These are phyloP conservation scores for Hofmannophila pseudospretella DNA, from an alignment of 2,888 invertebrate genomes.

Conservation along the genomic window DNA sequence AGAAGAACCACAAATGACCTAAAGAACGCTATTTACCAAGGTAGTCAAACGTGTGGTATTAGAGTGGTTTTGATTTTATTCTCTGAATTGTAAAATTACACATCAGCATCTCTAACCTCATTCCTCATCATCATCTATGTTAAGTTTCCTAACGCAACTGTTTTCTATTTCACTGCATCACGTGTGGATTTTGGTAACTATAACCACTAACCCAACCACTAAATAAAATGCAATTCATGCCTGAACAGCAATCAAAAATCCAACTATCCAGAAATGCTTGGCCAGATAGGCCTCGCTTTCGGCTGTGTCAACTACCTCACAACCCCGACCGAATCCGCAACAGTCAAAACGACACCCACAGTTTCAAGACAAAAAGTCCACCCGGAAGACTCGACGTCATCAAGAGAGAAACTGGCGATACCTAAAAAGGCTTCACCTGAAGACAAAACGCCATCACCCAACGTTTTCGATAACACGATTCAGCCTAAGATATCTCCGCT, in stretches of 20 bases:
- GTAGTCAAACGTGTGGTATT: slow-evolving; percentile 65
- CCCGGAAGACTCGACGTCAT: slow-evolving; percentile 58
- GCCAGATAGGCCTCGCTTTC: slow-evolving; percentile 73
- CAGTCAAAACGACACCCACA: slow-evolving; percentile 30
- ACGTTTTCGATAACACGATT: slow-evolving; percentile 40
- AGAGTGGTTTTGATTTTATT: slow-evolving; percentile 22
- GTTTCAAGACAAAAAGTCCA: slow-evolving; percentile 61
- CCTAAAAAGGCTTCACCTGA: slow-evolving; percentile 56
- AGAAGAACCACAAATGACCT: slow-evolving; percentile 75
- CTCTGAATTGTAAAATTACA: slow-evolving; percentile 5
- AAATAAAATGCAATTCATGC: too few relatives aligned
- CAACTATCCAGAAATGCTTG: slow-evolving; percentile 75
- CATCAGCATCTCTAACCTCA: slow-evolving; percentile 12
- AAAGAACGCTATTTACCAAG: slow-evolving; percentile 72
- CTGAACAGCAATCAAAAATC: slow-evolving; percentile 73
- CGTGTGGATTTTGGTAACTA: slow-evolving; percentile 23
- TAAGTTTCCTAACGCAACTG: slow-evolving; percentile 12
- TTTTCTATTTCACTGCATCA: slow-evolving; percentile 44
- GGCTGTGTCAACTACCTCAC: slow-evolving; percentile 73
- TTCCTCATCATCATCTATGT: slow-evolving; percentile 15
- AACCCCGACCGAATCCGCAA: slow-evolving; percentile 42
- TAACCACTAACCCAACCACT: too few relatives aligned
- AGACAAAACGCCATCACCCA: slow-evolving; percentile 58
- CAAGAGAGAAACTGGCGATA: slow-evolving; percentile 48
- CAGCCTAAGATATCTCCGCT: slow-evolving; percentile 70